Evolutionary conservation across 2,888 invertebrate species (phyloP).

Genomic region (Leucophenga maculata): DNA sequence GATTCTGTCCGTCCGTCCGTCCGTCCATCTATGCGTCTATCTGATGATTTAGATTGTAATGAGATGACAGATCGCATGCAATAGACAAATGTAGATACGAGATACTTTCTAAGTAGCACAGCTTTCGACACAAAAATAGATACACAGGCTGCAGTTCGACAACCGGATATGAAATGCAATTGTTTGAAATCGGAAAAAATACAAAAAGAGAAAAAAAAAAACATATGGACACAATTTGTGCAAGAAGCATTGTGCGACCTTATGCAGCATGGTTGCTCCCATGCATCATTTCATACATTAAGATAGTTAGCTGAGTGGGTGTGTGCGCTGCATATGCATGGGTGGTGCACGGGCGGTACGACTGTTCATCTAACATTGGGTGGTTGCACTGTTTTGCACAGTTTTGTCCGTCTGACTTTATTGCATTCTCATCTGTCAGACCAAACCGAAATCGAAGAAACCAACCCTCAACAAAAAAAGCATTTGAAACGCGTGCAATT

Average conservation of each 20-base stretch:
- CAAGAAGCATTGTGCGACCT: background rate
- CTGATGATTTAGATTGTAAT: conserved; percentile 9
- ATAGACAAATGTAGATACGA: no score
- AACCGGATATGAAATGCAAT: conserved; percentile 16
- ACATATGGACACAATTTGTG: conserved; percentile 12
- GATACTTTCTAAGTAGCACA: background rate
- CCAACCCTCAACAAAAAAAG: background rate
- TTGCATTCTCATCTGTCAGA: background rate
- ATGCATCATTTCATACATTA: no score
- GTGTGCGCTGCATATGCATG: no score
- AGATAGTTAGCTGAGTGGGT: background rate
- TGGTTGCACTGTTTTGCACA: background rate
- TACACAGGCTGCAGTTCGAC: background rate
- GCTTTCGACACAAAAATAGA: background rate
- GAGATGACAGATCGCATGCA: conserved; percentile 6
- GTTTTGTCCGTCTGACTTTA: background rate
- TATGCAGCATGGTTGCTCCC: no score
- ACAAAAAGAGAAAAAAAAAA: background rate
- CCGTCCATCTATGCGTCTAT: background rate
- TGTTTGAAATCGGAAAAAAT: background rate
- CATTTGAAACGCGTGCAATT: background rate
- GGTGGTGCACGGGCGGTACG: no score
- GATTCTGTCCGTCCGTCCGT: background rate
- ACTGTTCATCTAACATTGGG: background rate
- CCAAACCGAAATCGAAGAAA: background rate